Percentiles rank a stretch among this genome's conserved stretches.
These are phyloP conservation scores for Telmatherina bonti DNA, from an alignment of 2,797 vertebrate genomes.

Conservation along the genomic window DNA sequence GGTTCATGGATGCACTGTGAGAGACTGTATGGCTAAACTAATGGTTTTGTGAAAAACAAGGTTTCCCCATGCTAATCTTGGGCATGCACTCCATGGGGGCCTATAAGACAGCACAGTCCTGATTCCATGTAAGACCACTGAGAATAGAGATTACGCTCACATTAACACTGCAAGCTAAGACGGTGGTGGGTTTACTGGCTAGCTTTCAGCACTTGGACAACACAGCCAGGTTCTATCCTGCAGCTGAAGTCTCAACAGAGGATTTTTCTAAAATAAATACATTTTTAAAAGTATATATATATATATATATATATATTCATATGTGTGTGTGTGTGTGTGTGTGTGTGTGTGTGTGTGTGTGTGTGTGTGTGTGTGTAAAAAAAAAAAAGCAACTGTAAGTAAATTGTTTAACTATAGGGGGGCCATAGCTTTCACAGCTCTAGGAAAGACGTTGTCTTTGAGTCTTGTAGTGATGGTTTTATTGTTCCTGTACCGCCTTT, in stretches of 20 bases:
- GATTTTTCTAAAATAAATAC: constrained; percentile 19
- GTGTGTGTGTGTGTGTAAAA: no score
- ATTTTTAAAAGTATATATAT: constrained; percentile 31
- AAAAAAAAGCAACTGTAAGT: no score
- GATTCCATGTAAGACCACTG: constrained; percentile 42
- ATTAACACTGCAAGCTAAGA: constrained; percentile 60
- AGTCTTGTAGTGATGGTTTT: no score
- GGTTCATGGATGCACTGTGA: constrained; percentile 33
- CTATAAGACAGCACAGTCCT: constrained; percentile 47
- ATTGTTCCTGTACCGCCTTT: no score
- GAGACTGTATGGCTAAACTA: constrained; percentile 33
- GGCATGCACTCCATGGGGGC: constrained; percentile 47
- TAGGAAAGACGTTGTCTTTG: no score
- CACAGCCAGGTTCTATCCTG: constrained; percentile 31
- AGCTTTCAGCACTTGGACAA: constrained; percentile 42
- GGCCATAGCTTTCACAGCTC: no score
- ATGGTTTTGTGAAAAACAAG: constrained; percentile 61
- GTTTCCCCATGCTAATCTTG: constrained; percentile 62
- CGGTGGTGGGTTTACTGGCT: constrained; percentile 35
- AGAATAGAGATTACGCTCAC: constrained; percentile 70
- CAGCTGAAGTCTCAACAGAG: constrained; percentile 35
- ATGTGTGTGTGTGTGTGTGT: no score
- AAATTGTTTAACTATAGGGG: no score
- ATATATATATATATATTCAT: no score
- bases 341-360: no score